Evolutionary conservation across 2,888 invertebrate genomes (phyloP), one percentile per base, ranked within the genome.

Genomic region (Zelleria hepariella): DNA sequence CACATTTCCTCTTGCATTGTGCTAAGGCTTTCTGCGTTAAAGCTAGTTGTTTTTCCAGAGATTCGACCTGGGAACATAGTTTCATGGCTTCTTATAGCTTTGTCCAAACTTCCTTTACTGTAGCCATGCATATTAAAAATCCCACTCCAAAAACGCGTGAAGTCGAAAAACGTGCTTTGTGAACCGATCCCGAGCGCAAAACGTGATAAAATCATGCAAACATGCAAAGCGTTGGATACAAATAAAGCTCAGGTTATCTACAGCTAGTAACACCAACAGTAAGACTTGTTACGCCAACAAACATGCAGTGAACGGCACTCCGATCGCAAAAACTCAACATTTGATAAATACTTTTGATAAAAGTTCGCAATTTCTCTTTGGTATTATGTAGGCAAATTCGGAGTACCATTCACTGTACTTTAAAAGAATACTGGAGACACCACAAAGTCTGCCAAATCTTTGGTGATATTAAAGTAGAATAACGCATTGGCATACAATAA

Each of bases 41-140:
- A 59, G 83, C 72, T 65, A 92, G 79, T 80, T 90, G 90, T 68
- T 88, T 83, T 74, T 91, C 91, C 69, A 92, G 78, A 66, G 90
- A 91, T 76, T 90, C 89, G 26, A 90, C 89, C 89, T 90, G 87
- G 77, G 86, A 83, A 88, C 78, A 86, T 80, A 86, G 10, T 42
- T 42, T 10, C 15, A 42, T 67, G 69, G 77, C 81, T 82, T 77
- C 85, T 85, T 85, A 84, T 66, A 78, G 74, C 69, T 66, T 74
- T 77, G 73, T 72, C 72, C 61, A 25, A 32, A 27, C 25, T 51
- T 51, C 21, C n/a, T 10, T 5, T 66, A 42, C 32, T 63, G 61
- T 67, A 63, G 66, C 76, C 82, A 80, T 82, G 82, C 83, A 81
- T 15, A 15, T 15, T 42, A 42, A 10, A 42, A n/a, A 80, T 68